Conservation (phyloP, 2,797 vertebrate species). For the Mormyrus hasselquistii region DNA sequence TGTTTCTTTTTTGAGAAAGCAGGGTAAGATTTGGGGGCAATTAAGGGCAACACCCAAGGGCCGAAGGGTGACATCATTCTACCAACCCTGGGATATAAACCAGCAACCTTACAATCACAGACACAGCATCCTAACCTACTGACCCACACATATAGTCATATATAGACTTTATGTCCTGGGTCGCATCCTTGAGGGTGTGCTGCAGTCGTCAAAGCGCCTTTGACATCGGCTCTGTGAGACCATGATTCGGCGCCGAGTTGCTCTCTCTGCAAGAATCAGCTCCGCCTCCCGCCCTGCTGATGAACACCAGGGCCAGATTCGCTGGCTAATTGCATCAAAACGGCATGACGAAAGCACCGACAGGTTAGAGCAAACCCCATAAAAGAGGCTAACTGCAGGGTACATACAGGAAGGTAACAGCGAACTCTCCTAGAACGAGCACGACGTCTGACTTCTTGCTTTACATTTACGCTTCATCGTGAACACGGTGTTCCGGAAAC, state of each 20-base stretch:
- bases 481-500: slow-evolving; percentile 7
- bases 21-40: neutral
- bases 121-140: neutral
- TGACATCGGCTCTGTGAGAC: neutral
- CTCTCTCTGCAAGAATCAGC: slow-evolving; percentile 45
- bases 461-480: slow-evolving; percentile 14
- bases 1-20: neutral
- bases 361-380: neutral
- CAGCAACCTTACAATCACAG: neutral
- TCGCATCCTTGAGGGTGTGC: neutral
- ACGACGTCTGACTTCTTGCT: slow-evolving; percentile 14
- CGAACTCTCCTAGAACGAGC: neutral
- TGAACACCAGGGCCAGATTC: neutral
- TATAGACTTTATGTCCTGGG: neutral
- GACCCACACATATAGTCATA: neutral
- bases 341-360: neutral
- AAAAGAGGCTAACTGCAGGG: neutral
- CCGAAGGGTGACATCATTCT: neutral
- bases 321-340: neutral
- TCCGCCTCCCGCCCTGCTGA: slow-evolving; percentile 29
- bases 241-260: neutral
- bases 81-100: neutral
- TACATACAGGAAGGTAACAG: slow-evolving; percentile 11
- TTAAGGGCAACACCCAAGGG: neutral
- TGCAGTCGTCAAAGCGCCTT: neutral